Evolutionary conservation across 1,140 invertebrate species (phyloP).

Genomic region (Apis laboriosa): DNA sequence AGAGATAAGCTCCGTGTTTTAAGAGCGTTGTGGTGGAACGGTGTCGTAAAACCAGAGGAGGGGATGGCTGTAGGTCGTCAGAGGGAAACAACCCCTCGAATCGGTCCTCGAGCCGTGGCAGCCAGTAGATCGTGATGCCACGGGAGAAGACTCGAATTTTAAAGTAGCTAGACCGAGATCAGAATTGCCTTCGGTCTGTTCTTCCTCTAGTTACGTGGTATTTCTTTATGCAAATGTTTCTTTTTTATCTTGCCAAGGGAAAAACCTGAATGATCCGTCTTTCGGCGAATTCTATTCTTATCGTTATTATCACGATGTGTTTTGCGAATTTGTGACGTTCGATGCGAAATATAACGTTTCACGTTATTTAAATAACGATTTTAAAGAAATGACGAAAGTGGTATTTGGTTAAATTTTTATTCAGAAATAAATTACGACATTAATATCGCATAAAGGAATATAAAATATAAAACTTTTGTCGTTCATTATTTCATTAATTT

Average conservation of each 20-base stretch:
- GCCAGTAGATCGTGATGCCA: slow-evolving; percentile 51
- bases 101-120: slow-evolving; percentile 54
- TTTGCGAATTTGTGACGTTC: neutral
- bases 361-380: neutral
- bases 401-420: no score
- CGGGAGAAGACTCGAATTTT: slow-evolving; percentile 54
- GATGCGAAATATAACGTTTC: no score
- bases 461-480: no score
- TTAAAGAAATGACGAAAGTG: no score
- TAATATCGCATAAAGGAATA: no score
- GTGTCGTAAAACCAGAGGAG: slow-evolving; percentile 68
- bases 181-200: neutral
- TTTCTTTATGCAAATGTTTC: neutral
- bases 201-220: neutral
- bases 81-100: slow-evolving; percentile 69
- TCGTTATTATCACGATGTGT: neutral
- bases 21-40: slow-evolving; percentile 63
- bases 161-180: slow-evolving; percentile 50
- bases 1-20: slow-evolving; percentile 73
- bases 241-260: neutral
- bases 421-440: no score
- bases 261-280: neutral
- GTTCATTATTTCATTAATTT: no score
- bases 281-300: neutral
- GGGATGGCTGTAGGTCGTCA: slow-evolving; percentile 55